phyloP scores from a whole-genome alignment of 1,140 invertebrate genomes.

The Apis dorsata region DNA sequence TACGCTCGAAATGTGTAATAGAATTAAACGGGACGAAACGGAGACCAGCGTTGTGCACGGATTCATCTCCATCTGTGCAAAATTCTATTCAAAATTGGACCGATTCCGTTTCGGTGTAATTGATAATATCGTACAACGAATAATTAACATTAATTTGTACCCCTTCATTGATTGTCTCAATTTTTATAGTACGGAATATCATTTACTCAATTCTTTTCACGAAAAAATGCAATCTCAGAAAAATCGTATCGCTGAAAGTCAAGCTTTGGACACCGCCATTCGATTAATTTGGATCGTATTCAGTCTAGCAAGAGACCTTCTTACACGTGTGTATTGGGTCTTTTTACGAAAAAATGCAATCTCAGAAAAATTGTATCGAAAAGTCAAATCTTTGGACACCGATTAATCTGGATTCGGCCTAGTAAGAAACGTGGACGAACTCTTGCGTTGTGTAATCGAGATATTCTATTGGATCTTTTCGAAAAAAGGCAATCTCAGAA shows the following conservation, averaged over 20 bases:
- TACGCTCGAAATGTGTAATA: neutral
- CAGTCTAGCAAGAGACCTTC: neutral
- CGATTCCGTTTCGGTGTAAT: no score
- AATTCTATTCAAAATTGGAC: neutral
- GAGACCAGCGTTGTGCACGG: neutral
- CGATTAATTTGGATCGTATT: neutral
- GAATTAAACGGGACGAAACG: neutral
- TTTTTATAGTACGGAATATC: neutral
- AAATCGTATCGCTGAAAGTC: neutral
- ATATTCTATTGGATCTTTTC: neutral
- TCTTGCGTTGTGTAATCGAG: neutral
- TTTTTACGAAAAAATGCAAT: no score
- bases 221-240: no score
- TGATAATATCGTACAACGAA: no score
- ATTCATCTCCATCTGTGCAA: neutral
- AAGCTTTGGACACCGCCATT: neutral
- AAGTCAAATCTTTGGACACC: no score
- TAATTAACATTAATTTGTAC: no score
- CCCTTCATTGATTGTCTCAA: no score
- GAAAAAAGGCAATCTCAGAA: no score
- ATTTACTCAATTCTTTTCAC: neutral
- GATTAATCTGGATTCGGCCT: no score
- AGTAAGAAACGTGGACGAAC: no score
- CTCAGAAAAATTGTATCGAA: no score
- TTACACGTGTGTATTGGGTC: no score